Base-by-base conservation (phyloP, 2,888 invertebrate genomes). In the Iselma pallidipennis region DNA sequence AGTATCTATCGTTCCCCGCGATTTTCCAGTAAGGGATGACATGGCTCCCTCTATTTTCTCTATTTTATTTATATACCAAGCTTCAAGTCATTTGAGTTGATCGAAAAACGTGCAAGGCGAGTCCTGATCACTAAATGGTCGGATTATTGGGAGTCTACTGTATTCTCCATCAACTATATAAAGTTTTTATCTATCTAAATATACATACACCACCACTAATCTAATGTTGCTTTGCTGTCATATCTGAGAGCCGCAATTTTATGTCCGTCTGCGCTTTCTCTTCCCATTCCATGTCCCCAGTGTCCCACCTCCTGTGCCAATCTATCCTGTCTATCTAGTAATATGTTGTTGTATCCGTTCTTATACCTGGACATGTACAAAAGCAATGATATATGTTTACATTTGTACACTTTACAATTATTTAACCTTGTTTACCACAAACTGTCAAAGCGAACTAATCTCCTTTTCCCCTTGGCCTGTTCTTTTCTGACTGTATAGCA, bases 341-440 rank as follows among this genome's bases (percentile, higher is more conserved):
- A 37, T 37, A 21, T 21, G 42, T 42, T 33, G 14, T 29, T 42
- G 42, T 21, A 10, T 66, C 21, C 2, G 16, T 16, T 37, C 19
- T 37, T 16, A 73, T 61, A 65, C 66, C 68, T 68, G 66, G 42
- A 19, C 42, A 53, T 57, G 53, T 29, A 66, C 70, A 68, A 74
- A 19, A 70, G 70, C 69, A 70, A 70, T 75, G 74, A 75, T 74
- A 73, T 74, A 74, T 74, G 74, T 73, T 74, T 76, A 73, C 74
- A 71, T 69, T 42, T 64, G 66, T 65, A 62, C 66, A 62, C 70
- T 65, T 70, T 65, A 74, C 75, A 80, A 79, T 79, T 78, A 79
- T 76, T 78, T 79, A 79, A 75, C 79, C 80, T 80, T 81, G 78
- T 80, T 80, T 79, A 80, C 80, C 81, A 73, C 80, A 81, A 80